Base-by-base conservation (phyloP, 2,888 invertebrate species). In the Poecilus cupreus region DNA sequence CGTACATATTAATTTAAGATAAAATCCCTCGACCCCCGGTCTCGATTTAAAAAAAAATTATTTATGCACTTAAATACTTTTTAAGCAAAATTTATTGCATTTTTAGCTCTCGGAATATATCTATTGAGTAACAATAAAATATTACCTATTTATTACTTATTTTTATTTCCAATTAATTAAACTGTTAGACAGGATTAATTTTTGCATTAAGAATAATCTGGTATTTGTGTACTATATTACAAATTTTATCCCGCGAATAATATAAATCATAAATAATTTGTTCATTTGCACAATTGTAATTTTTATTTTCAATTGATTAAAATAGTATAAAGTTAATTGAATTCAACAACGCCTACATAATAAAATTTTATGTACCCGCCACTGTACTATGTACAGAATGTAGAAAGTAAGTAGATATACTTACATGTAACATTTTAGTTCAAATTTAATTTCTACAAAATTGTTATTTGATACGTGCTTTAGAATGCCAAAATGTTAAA, bases 141-240 rank as follows among this genome's bases (percentile, higher is more conserved):
- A 46, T 74, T 22, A 46, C 74, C 16, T 49, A 51, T 49, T 70
- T 74, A 49, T 74, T 74, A 74, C 24, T 74, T 16, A 10, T 51
- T 49, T 51, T 74, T 74, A 74, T 74, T 74, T 74, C 49, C 49
- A 43, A 49, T 43, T 74, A 74, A 74, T 74, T 49, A 74, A 51
- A 74, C 43, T 74, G 51, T 74, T 74, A 51, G 13, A n/a, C 26
- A 20, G 16, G 74, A 74, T 74, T 74, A 74, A 49, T 46, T 24
- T 18, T 37, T 18, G 64, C 64, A 37, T 68, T 68, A 37, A 68
- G 37, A 68, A 37, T 68, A 68, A 68, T 60, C 24, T 26, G 60
- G 20, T 24, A 13, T 26, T 26, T 18, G 64, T 68, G 22, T 10
- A 18, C 64, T 37, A 68, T 68, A 37, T 68, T 37, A 68, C 8